Percentiles rank a stretch among this genome's conserved stretches.
phyloP scores from a whole-genome alignment of 2,888 invertebrate species.

The Prenolepis imparis region DNA sequence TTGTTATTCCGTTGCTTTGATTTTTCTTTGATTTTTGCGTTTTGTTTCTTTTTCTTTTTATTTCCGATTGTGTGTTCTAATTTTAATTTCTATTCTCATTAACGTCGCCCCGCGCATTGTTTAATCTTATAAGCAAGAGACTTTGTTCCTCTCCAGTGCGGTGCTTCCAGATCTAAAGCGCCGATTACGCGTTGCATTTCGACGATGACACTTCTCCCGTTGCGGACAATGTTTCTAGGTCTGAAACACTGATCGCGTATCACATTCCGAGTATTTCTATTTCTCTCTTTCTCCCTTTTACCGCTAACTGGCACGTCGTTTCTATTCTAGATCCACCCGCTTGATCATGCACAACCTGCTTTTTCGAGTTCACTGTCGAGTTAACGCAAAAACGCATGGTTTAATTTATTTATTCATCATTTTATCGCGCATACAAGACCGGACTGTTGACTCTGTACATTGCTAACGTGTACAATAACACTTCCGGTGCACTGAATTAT shows the following conservation, averaged over 20 bases:
- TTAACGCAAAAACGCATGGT: constrained; percentile 16
- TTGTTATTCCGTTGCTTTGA: not conserved
- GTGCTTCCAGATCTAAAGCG: constrained; percentile 32
- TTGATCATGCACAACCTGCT: constrained; percentile 23
- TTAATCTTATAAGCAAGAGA: not conserved
- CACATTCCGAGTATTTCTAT: constrained; percentile 27
- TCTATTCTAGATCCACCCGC: constrained; percentile 32
- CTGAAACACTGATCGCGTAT: constrained; percentile 48
- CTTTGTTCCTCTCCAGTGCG: not conserved
- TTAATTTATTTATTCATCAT: constrained; percentile 55
- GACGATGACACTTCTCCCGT: constrained; percentile 35
- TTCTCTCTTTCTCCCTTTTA: not conserved
- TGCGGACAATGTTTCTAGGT: constrained; percentile 29
- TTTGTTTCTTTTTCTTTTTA: not conserved
- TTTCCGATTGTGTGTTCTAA: not conserved
- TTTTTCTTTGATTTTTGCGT: not conserved
- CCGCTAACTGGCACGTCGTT: constrained; percentile 7
- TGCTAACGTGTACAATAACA: constrained; percentile 30
- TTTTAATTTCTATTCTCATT: constrained; percentile 3
- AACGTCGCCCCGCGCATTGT: not conserved
- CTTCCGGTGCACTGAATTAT: constrained; percentile 15
- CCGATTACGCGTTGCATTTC: constrained; percentile 38
- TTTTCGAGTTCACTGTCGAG: constrained; percentile 11
- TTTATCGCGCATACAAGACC: constrained; percentile 10
- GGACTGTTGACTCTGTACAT: constrained; percentile 25